phyloP scores from a whole-genome alignment of 2,888 invertebrate species.

The Mesorhabditis spiculigera region DNA sequence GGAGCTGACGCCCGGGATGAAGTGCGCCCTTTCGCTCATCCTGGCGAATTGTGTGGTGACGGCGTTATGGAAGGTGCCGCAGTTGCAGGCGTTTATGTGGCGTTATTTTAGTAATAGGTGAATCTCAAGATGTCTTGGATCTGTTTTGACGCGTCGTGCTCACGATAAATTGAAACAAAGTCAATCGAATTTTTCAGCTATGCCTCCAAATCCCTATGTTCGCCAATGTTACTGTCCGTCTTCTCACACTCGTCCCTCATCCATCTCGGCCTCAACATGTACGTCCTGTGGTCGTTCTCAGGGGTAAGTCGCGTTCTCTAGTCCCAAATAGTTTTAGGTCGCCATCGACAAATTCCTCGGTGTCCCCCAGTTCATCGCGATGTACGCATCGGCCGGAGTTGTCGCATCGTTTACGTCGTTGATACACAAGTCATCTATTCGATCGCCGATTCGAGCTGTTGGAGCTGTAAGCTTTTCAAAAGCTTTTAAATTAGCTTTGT shows the following conservation, averaged over 20 bases:
- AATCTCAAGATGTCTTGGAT: conserved; percentile 36
- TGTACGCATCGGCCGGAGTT: conserved; percentile 78
- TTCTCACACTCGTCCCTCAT: conserved; percentile 86
- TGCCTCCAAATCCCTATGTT: conserved; percentile 71
- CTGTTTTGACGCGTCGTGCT: not conserved
- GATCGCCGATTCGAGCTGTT: conserved; percentile 75
- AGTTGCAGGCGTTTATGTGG: conserved; percentile 42
- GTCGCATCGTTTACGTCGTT: conserved; percentile 77
- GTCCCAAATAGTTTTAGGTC: conserved; percentile 11
- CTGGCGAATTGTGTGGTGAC: conserved; percentile 32
- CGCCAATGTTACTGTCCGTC: conserved; percentile 87
- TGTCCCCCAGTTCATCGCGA: conserved; percentile 72
- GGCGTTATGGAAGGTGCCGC: conserved; percentile 40
- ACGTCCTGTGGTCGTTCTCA: conserved; percentile 82
- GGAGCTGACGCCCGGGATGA: conserved; percentile 20
- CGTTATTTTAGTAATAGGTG: conserved; percentile 53
- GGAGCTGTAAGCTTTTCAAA: conserved; percentile 76
- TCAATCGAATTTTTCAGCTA: not conserved
- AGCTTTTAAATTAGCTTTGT: conserved; percentile 26
- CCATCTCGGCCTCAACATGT: conserved; percentile 91
- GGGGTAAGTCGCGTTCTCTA: conserved; percentile 54
- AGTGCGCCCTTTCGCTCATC: conserved; percentile 10
- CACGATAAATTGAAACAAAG: too few relatives aligned
- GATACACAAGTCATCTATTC: conserved; percentile 72
- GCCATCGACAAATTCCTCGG: conserved; percentile 41